These are phyloP conservation scores for Lophius americanus DNA, from an alignment of 2,797 vertebrate genomes.

Conservation along the genomic window DNA sequence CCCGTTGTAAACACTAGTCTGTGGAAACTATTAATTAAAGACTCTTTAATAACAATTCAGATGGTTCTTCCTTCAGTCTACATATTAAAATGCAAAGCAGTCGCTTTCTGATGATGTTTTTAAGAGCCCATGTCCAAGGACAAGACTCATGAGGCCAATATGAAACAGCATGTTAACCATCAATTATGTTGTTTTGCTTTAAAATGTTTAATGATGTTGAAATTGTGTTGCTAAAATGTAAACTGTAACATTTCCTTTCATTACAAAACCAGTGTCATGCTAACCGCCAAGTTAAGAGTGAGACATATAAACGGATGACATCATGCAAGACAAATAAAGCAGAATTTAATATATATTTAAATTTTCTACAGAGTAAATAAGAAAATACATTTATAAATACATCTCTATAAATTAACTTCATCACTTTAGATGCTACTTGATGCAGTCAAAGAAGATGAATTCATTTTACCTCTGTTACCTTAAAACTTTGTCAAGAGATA, in stretches of 20 bases:
- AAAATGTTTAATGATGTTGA: not conserved
- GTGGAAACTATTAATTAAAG: constrained; percentile 31
- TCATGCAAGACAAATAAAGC: not conserved
- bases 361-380: too few relatives aligned
- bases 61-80: not conserved
- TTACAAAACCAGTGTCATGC: not conserved
- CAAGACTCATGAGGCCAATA: not conserved
- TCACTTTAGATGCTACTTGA: too few relatives aligned
- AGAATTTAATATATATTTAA: too few relatives aligned
- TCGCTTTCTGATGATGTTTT: not conserved
- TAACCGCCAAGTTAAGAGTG: constrained; percentile 4
- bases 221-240: not conserved
- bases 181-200: constrained; percentile 1
- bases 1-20: not conserved
- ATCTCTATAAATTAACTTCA: too few relatives aligned
- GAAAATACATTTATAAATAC: too few relatives aligned
- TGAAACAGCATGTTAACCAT: not conserved
- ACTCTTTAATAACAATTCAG: constrained; percentile 14
- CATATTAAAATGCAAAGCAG: not conserved
- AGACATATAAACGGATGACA: not conserved
- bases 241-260: not conserved
- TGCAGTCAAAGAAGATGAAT: too few relatives aligned
- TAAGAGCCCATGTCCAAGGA: not conserved
- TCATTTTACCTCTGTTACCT: too few relatives aligned
- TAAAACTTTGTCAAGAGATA: too few relatives aligned